Evolutionary conservation across 2,113 vertebrate genomes (phyloP).

Genomic region (Opisthocomus hoazin): DNA sequence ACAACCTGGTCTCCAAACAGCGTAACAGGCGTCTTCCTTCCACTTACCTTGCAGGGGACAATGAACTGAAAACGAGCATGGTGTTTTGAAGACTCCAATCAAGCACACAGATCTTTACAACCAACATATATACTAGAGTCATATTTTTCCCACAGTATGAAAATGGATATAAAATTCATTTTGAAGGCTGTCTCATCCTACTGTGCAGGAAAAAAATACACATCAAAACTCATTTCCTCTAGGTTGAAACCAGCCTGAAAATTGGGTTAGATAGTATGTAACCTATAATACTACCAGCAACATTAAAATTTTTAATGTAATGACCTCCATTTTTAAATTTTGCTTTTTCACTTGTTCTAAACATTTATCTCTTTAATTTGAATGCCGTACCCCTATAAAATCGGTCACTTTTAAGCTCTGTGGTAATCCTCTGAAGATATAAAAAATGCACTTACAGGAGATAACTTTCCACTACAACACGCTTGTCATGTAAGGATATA

Average conservation of each 20-base stretch:
- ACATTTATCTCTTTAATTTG: constrained; percentile 19
- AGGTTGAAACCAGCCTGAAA: not conserved
- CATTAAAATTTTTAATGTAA: not conserved
- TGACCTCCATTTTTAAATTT: not conserved
- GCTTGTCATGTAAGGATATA: not conserved
- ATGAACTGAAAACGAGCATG: not conserved
- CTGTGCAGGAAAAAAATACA: not conserved
- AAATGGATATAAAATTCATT: not conserved
- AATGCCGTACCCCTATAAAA: not conserved
- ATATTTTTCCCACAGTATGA: not conserved
- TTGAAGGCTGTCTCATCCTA: not conserved
- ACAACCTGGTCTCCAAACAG: not conserved
- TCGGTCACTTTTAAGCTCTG: constrained; percentile 10
- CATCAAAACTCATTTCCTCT: not conserved
- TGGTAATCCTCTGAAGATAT: not conserved
- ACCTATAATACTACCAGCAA: not conserved
- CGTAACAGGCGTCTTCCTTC: not conserved
- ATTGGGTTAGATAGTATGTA: not conserved
- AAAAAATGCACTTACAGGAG: not conserved
- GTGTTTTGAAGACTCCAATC: not conserved
- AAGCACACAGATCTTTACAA: not conserved
- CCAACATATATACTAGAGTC: not conserved
- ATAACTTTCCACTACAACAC: not conserved
- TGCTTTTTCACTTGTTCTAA: not conserved
- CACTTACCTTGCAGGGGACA: not conserved